phyloP scores from a whole-genome alignment of 2,888 invertebrate species.

The Hirudinaria manillensis region DNA sequence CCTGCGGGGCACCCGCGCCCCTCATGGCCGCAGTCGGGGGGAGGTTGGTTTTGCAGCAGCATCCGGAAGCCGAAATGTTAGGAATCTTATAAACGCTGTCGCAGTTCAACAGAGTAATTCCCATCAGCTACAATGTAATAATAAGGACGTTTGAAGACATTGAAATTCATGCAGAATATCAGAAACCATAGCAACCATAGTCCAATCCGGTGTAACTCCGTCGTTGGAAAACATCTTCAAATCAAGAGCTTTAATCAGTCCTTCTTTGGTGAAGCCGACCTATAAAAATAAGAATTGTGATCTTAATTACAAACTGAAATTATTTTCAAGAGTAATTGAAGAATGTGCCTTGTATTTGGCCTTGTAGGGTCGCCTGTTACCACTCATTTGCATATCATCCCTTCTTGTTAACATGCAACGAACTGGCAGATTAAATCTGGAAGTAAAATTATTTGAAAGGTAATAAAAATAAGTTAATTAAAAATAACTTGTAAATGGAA shows the following conservation, averaged over 20 bases:
- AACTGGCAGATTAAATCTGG: slow-evolving; percentile 73
- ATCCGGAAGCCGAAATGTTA: slow-evolving; percentile 65
- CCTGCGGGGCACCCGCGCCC: slow-evolving; percentile 48
- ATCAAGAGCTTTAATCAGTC: slow-evolving; percentile 68
- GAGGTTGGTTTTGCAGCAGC: slow-evolving; percentile 74
- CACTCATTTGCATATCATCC: slow-evolving; percentile 85
- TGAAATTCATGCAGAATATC: background rate
- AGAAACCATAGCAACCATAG: background rate
- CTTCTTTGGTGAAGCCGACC: slow-evolving; percentile 66
- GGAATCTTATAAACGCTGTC: slow-evolving; percentile 67
- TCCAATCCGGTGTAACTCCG: slow-evolving; percentile 12
- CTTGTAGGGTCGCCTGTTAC: slow-evolving; percentile 80
- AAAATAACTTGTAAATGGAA: background rate
- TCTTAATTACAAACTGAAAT: background rate
- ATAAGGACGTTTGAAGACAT: background rate
- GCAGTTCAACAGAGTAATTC: slow-evolving; percentile 73
- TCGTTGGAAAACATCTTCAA: slow-evolving; percentile 58
- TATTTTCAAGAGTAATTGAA: background rate
- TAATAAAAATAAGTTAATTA: background rate
- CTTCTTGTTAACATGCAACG: slow-evolving; percentile 83
- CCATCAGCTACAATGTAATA: slow-evolving; percentile 63
- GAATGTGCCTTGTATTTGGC: slow-evolving; percentile 69
- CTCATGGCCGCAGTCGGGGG: slow-evolving; percentile 88
- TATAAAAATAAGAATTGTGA: slow-evolving; percentile 35
- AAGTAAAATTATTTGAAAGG: slow-evolving; percentile 14